These are phyloP conservation scores for Geophilus truncorum DNA, from an alignment of 2,888 invertebrate species.

Conservation along the genomic window DNA sequence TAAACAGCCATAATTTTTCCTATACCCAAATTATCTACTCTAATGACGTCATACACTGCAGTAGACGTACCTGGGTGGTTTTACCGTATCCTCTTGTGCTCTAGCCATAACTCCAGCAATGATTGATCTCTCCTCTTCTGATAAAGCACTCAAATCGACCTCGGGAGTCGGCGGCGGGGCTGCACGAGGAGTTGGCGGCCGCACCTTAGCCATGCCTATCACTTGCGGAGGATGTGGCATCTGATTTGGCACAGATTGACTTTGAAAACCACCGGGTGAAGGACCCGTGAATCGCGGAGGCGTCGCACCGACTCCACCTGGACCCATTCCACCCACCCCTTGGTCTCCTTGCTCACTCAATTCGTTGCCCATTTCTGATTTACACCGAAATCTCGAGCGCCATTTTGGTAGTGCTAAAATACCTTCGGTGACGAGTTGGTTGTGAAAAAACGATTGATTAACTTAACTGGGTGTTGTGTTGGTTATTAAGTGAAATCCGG, in stretches of 20 bases:
- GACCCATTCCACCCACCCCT: not conserved
- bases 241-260: not conserved
- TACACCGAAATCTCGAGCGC: not conserved
- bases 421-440: not conserved
- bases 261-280: not conserved
- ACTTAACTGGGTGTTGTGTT: not conserved
- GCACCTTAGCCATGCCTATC: not conserved
- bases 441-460: not conserved
- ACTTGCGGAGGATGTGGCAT: not conserved
- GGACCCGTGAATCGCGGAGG: not conserved
- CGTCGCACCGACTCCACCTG: not conserved
- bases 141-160: conserved; percentile 57
- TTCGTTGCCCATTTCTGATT: conserved; percentile 27
- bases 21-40: not conserved
- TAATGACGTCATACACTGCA: conserved; percentile 8
- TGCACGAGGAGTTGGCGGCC: not conserved
- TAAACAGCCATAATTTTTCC: not conserved
- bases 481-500: not conserved
- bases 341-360: conserved; percentile 18
- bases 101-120: conserved; percentile 61
- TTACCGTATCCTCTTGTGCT: conserved; percentile 51
- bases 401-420: not conserved
- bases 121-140: conserved; percentile 57
- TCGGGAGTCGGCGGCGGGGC: conserved; percentile 46
- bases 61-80: not conserved